Conservation (phyloP, 2,888 invertebrate genomes). For the Leistus spinibarbis region DNA sequence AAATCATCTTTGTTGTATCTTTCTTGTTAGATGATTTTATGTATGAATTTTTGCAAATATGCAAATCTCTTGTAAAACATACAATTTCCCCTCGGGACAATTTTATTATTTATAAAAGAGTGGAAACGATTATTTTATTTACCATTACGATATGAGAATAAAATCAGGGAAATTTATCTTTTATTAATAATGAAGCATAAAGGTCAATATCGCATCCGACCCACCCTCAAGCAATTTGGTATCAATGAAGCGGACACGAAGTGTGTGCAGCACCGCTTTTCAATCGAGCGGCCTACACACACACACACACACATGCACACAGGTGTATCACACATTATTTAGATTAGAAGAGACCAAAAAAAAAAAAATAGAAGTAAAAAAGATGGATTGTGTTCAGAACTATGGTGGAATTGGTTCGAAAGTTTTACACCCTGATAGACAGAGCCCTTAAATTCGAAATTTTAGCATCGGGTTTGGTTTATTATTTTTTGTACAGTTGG, state of each 20-base stretch:
- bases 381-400: slow-evolving; percentile 3
- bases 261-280: background rate
- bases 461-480: slow-evolving; percentile 32
- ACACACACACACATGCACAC: background rate
- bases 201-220: background rate
- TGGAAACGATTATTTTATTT: background rate
- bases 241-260: slow-evolving; percentile 20
- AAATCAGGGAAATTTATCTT: background rate
- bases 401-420: slow-evolving; percentile 17
- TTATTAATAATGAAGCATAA: background rate
- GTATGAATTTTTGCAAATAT: background rate
- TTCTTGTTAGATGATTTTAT: too few relatives aligned
- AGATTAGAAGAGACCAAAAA: background rate
- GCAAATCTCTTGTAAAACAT: background rate
- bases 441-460: slow-evolving; percentile 42
- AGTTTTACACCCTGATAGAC: slow-evolving; percentile 44
- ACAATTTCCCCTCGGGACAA: background rate
- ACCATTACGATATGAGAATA: background rate
- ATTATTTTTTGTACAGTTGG: slow-evolving; percentile 20
- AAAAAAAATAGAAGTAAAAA: background rate
- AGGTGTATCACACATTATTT: background rate
- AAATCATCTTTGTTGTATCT: too few relatives aligned
- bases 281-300: slow-evolving; percentile 6
- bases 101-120: background rate
- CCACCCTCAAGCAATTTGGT: slow-evolving; percentile 13